Evolutionary conservation across 2,113 vertebrate genomes (phyloP).

Genomic region (Bos javanicus): DNA sequence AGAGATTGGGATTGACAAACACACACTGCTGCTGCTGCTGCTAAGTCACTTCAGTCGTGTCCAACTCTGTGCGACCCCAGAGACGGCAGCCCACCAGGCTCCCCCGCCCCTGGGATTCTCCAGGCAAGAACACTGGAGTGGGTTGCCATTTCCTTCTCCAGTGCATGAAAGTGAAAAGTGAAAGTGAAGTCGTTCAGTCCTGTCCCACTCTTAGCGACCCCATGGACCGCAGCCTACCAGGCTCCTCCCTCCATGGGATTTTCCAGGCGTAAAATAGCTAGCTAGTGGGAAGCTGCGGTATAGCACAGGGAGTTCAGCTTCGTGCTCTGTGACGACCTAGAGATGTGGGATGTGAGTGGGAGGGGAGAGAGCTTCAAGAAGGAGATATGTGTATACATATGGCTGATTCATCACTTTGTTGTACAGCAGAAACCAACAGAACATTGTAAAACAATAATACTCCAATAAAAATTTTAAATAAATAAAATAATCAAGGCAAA

Average conservation of each 20-base stretch:
- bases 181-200: too few relatives aligned
- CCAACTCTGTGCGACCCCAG: too few relatives aligned
- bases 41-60: too few relatives aligned
- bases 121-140: too few relatives aligned
- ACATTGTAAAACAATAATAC: neutral
- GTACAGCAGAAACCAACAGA: neutral
- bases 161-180: too few relatives aligned
- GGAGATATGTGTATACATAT: neutral
- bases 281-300: neutral
- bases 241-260: too few relatives aligned
- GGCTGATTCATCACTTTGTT: neutral
- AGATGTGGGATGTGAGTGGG: neutral
- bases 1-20: neutral
- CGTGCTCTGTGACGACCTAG: neutral
- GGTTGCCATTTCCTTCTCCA: too few relatives aligned
- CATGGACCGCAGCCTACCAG: too few relatives aligned
- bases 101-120: too few relatives aligned
- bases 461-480: neutral
- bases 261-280: neutral
- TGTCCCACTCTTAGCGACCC: too few relatives aligned
- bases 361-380: neutral
- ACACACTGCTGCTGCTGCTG: neutral
- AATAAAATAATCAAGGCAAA: conserved; percentile 1
- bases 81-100: too few relatives aligned
- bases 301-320: neutral